phyloP scores from a whole-genome alignment of 2,888 invertebrate species.

The Aphidoletes aphidimyza region DNA sequence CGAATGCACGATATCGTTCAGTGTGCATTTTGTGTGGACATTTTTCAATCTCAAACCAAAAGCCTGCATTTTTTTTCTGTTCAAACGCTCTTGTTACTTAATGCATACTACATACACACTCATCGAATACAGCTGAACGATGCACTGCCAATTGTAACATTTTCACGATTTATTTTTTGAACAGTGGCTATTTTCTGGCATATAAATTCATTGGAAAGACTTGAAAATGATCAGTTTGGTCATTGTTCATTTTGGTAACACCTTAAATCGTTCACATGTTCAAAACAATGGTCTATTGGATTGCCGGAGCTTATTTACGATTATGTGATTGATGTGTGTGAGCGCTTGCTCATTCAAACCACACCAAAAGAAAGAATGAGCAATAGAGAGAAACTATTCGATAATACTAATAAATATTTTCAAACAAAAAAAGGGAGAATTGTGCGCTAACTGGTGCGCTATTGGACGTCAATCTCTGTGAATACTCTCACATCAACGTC shows the following conservation, averaged over 20 bases:
- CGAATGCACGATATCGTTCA: background rate
- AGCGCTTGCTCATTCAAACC: background rate
- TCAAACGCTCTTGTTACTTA: too few species aligned
- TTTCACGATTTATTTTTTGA: background rate
- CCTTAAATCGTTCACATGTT: constrained; percentile 27
- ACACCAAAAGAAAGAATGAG: background rate
- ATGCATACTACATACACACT: too few species aligned
- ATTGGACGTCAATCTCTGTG: background rate
- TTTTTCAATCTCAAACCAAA: constrained; percentile 3
- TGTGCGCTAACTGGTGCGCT: background rate
- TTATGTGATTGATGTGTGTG: too few species aligned
- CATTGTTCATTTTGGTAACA: constrained; percentile 33
- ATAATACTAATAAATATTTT: too few species aligned
- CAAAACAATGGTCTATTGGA: constrained; percentile 4
- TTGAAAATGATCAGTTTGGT: background rate
- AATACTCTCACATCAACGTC: background rate
- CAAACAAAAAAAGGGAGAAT: background rate
- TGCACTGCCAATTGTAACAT: background rate
- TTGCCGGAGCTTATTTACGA: constrained; percentile 4
- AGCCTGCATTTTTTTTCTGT: constrained; percentile 1
- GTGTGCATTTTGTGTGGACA: background rate
- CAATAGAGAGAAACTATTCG: background rate
- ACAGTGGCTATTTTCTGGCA: background rate
- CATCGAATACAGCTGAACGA: background rate
- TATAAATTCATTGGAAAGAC: too few species aligned